Base-by-base conservation (phyloP, 2,113 vertebrate species). In the Suncus etruscus region DNA sequence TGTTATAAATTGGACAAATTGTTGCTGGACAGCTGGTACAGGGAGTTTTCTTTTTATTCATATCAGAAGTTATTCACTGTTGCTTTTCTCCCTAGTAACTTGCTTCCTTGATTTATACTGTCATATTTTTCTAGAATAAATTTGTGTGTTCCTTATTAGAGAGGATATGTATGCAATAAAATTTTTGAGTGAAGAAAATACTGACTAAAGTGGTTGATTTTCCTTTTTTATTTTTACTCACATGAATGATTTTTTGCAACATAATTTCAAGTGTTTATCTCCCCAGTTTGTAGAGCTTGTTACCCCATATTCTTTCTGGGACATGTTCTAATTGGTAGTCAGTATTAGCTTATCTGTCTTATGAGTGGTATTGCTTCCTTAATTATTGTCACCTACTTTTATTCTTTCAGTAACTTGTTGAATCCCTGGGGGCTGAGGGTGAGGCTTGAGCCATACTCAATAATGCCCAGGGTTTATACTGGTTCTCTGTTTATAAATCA, bases 11-110 rank as follows among this genome's bases (percentile, higher is more conserved):
- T 74, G 75, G 31, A 18, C 65, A 27, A 12, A 65, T 9, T 51
- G 72, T 51, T 51, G 20, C 72, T 72, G 9, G 16, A 39, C 4
- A 22, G 45, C 45, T 54, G n/a, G 51, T 31, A 9, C 14, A 8
- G 3, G 2, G 18, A 1, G 45, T 70, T 47, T 72, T 32, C 63
- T 61, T 74, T 51, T 83, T 12, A 54, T 63, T 81, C 31, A 50
- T 81, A 66, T 93, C 69, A 84, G 76, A 32, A 91, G 47, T 50
- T 63, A 27, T n/a, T 68, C 75, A 29, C 25, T 78, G 6, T 70
- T 72, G 54, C 69, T 84, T 74, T 86, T 45, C 48, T 66, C 45
- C 51, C 54, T 74, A 8, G 18, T 78, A 48, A 47, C 18, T 50
- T 31, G 20, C 32, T n/a, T 91, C 48, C 31, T 75, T 84, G 61